A percentile compares a stretch with the other conserved stretches of the same genome.
These are phyloP conservation scores for Poecilia velifera DNA, from an alignment of 2,797 vertebrate genomes.

Conservation along the genomic window DNA sequence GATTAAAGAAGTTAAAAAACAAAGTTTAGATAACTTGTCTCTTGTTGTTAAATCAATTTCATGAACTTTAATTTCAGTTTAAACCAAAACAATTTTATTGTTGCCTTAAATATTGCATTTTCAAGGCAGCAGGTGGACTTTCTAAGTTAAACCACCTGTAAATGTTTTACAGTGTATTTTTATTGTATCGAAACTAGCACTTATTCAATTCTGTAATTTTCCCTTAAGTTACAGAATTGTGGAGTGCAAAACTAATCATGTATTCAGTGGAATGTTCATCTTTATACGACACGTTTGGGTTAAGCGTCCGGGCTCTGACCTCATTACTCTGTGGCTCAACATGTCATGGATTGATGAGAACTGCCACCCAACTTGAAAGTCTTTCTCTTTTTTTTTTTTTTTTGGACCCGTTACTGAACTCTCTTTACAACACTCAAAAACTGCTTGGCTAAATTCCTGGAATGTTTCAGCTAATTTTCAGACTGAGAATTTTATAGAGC, in stretches of 20 bases:
- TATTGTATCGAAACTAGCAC: no score
- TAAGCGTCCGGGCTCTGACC: neutral
- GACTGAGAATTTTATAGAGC: slow-evolving; percentile 62
- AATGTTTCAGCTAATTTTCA: slow-evolving; percentile 51
- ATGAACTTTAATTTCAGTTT: no score
- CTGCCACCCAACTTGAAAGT: slow-evolving; percentile 32
- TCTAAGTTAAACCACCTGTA: no score
- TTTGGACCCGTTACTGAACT: slow-evolving; percentile 39
- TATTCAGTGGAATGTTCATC: neutral
- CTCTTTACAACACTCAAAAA: slow-evolving; percentile 51
- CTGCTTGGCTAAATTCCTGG: slow-evolving; percentile 53
- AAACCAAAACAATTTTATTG: no score
- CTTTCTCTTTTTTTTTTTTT: neutral
- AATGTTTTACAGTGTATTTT: no score
- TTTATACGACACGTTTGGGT: neutral
- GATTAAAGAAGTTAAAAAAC: no score
- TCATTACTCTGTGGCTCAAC: neutral
- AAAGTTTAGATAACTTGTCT: no score
- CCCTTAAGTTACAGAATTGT: neutral
- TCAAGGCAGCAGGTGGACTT: no score
- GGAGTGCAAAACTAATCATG: neutral
- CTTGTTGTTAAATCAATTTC: no score
- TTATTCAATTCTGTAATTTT: neutral
- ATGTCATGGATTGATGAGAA: neutral
- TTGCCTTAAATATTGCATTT: no score